A percentile compares a stretch with the other conserved stretches of the same genome.
Conservation (phyloP, 2,113 vertebrate genomes). For the Murina feae region DNA sequence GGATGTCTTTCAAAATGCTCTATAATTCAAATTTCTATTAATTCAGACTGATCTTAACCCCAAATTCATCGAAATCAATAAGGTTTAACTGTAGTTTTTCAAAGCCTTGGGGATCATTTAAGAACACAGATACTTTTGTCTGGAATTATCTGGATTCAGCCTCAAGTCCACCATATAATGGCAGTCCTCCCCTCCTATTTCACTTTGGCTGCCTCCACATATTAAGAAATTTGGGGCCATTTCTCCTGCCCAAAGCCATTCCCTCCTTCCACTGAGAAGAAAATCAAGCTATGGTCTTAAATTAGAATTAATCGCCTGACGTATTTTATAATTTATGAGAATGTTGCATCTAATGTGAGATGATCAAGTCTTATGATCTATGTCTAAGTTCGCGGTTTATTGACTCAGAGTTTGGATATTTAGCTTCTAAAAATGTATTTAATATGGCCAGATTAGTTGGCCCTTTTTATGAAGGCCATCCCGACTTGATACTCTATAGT, state of each 20-base stretch:
- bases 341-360: constrained; percentile 39
- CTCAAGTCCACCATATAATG: neutral
- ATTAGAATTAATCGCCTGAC: constrained; percentile 53
- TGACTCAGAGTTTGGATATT: constrained; percentile 48
- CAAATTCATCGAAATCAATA: neutral
- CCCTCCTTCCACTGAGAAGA: constrained; percentile 9
- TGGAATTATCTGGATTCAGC: neutral
- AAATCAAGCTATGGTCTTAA: constrained; percentile 53
- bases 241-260: constrained; percentile 45
- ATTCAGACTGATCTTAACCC: neutral
- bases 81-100: neutral
- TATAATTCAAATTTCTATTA: constrained; percentile 15
- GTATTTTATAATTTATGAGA: constrained; percentile 66
- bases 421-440: constrained; percentile 62
- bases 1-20: neutral
- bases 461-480: constrained; percentile 51
- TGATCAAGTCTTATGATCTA: constrained; percentile 59
- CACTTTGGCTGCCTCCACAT: neutral
- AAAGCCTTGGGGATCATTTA: neutral
- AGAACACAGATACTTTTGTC: neutral
- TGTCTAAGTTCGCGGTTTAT: constrained; percentile 51
- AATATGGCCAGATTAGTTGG: constrained; percentile 71
- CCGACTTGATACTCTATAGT: constrained; percentile 29
- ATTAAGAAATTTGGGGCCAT: neutral
- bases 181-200: neutral